These are phyloP conservation scores for Talpa occidentalis DNA, from an alignment of 2,113 vertebrate species.

Conservation along the genomic window DNA sequence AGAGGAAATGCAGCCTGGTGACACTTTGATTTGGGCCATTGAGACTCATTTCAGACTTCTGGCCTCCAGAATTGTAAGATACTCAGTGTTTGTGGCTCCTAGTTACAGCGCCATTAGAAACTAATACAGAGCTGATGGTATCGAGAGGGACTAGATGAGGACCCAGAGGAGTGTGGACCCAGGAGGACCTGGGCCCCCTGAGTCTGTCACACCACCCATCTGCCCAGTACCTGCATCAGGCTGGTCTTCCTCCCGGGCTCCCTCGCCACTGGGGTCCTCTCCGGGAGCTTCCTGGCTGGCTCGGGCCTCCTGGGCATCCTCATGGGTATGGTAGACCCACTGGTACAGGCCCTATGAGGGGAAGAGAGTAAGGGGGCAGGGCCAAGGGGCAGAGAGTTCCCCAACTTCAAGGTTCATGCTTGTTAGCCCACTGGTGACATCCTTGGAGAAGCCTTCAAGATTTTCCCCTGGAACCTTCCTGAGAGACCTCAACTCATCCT, in stretches of 20 bases:
- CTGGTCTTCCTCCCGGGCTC: constrained; percentile 69
- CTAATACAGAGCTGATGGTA: neutral
- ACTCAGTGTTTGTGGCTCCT: rapidly evolving
- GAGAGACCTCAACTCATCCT: neutral
- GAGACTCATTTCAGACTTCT: neutral
- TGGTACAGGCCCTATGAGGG: constrained; percentile 87
- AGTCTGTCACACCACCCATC: rapidly evolving
- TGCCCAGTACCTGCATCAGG: constrained; percentile 82
- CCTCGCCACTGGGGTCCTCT: constrained; percentile 78
- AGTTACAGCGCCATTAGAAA: rapidly evolving
- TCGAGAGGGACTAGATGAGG: rapidly evolving
- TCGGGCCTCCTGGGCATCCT: constrained; percentile 92
- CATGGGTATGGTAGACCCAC: constrained; percentile 95
- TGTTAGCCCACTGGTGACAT: neutral
- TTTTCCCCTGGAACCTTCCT: neutral
- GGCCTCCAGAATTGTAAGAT: neutral
- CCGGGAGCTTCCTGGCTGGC: constrained; percentile 81
- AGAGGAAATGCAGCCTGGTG: neutral
- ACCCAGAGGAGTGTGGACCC: neutral
- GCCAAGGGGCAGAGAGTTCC: rapidly evolving
- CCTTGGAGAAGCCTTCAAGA: neutral
- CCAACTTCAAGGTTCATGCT: neutral
- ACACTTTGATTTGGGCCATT: neutral
- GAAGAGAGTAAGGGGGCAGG: neutral
- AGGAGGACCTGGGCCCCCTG: neutral